A percentile compares a stretch with the other conserved stretches of the same genome.
These are phyloP conservation scores for Mythimna lalbum DNA, from an alignment of 2,888 invertebrate species.

Conservation along the genomic window DNA sequence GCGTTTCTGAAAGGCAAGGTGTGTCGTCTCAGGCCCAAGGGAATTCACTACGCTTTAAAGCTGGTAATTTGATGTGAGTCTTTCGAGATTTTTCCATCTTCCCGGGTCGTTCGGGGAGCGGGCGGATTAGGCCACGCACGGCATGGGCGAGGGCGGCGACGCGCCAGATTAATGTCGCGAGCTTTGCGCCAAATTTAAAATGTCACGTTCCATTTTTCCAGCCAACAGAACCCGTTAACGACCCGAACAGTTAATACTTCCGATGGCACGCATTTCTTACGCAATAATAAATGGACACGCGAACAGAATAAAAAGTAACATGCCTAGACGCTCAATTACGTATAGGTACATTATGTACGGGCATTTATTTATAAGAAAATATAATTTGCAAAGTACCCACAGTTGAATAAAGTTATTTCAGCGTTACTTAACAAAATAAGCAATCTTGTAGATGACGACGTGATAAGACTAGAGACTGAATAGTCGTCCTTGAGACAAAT, in stretches of 20 bases:
- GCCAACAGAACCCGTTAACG: conserved; percentile 82
- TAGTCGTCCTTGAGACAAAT: conserved; percentile 74
- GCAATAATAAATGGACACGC: conserved; percentile 58
- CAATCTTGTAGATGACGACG: conserved; percentile 66
- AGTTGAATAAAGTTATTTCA: conserved; percentile 50
- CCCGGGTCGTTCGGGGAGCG: conserved; percentile 85
- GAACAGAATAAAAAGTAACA: conserved; percentile 42
- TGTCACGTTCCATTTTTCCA: conserved; percentile 89
- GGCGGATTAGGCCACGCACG: conserved; percentile 88
- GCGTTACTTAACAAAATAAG: conserved; percentile 64
- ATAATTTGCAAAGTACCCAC: conserved; percentile 29
- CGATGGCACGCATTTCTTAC: conserved; percentile 76
- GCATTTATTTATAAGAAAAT: conserved; percentile 32
- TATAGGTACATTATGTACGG: conserved; percentile 8
- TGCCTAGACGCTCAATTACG: conserved; percentile 23
- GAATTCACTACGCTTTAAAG: conserved; percentile 89
- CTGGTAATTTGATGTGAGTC: conserved; percentile 90
- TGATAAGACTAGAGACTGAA: conserved; percentile 68
- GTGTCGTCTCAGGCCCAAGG: conserved; percentile 84
- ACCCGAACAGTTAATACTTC: conserved; percentile 79
- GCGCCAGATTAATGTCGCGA: conserved; percentile 88
- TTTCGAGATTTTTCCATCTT: conserved; percentile 90
- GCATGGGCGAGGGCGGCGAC: conserved; percentile 85
- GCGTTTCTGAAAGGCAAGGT: conserved; percentile 88
- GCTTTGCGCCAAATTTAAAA: conserved; percentile 89